Evolutionary conservation across 2,888 invertebrate genomes (phyloP).

Genomic region (Belgica antarctica): DNA sequence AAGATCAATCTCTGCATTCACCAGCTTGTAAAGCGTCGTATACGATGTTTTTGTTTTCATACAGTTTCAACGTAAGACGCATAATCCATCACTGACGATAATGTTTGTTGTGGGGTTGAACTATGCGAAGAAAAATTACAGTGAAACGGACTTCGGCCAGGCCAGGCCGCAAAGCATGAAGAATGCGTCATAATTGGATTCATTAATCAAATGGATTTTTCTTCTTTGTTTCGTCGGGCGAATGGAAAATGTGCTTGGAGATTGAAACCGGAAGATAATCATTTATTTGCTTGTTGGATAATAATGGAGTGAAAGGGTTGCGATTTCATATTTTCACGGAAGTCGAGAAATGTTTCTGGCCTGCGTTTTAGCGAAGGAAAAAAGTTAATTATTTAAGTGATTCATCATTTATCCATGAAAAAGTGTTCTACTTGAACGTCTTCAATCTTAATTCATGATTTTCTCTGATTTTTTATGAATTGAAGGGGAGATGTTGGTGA

Average conservation of each 20-base stretch:
- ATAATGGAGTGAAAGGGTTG: neutral
- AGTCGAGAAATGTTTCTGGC: neutral
- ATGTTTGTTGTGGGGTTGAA: neutral
- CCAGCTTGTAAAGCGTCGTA: neutral
- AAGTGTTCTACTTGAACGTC: too few relatives aligned
- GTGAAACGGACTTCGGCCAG: neutral
- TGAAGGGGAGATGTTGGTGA: too few relatives aligned
- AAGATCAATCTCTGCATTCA: slow-evolving; percentile 39
- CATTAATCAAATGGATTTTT: slow-evolving; percentile 32
- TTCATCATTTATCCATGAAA: neutral
- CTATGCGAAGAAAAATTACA: neutral
- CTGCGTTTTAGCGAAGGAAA: neutral
- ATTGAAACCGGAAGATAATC: slow-evolving; percentile 21
- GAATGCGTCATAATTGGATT: slow-evolving; percentile 35
- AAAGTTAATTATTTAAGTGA: too few relatives aligned
- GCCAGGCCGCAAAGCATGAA: slow-evolving; percentile 10
- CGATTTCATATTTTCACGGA: neutral
- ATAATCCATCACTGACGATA: slow-evolving; percentile 24
- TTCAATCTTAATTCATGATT: too few relatives aligned
- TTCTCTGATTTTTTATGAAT: too few relatives aligned
- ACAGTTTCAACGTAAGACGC: too few relatives aligned
- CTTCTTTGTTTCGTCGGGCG: slow-evolving; percentile 12
- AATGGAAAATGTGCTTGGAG: neutral
- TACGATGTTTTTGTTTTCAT: too few relatives aligned
- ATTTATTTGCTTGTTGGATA: neutral